A percentile compares a stretch with the other conserved stretches of the same genome.
Conservation (phyloP, 2,888 invertebrate genomes). For the Noctua fimbriata region DNA sequence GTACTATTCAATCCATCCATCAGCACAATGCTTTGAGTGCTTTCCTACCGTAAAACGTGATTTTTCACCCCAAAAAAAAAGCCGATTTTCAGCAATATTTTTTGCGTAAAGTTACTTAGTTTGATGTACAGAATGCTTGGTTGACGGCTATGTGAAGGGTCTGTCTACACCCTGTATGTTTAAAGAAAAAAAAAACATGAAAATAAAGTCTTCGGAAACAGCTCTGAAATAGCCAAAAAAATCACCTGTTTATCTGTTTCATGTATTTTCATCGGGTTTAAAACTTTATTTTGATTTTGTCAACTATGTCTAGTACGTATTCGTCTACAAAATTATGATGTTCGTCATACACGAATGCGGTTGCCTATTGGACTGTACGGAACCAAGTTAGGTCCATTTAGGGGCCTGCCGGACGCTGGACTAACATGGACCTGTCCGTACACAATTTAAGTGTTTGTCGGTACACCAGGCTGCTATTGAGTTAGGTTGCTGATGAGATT, state of each 20-base stretch:
- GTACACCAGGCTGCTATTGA: conserved; percentile 11
- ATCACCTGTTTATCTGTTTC: background rate
- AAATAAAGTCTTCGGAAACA: background rate
- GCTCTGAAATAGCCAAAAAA: background rate
- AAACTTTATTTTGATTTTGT: no score
- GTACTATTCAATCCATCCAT: no score
- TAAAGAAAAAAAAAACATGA: no score
- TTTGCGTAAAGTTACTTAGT: no score
- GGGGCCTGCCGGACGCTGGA: conserved; percentile 14
- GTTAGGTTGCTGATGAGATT: conserved; percentile 29
- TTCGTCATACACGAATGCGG: conserved; percentile 5
- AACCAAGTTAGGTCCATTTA: conserved; percentile 61
- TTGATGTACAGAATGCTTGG: no score
- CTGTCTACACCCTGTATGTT: no score
- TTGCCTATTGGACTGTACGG: conserved; percentile 41
- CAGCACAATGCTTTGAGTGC: no score
- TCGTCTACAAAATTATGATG: background rate
- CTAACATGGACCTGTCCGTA: conserved; percentile 36
- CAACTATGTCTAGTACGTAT: background rate
- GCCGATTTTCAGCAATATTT: no score
- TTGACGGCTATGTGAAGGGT: no score
- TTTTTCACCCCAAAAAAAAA: no score
- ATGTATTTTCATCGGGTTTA: background rate
- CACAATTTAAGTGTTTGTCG: conserved; percentile 36
- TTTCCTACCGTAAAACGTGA: no score